These are phyloP conservation scores for Trachemys scripta DNA, from an alignment of 2,113 vertebrate species.

Conservation along the genomic window DNA sequence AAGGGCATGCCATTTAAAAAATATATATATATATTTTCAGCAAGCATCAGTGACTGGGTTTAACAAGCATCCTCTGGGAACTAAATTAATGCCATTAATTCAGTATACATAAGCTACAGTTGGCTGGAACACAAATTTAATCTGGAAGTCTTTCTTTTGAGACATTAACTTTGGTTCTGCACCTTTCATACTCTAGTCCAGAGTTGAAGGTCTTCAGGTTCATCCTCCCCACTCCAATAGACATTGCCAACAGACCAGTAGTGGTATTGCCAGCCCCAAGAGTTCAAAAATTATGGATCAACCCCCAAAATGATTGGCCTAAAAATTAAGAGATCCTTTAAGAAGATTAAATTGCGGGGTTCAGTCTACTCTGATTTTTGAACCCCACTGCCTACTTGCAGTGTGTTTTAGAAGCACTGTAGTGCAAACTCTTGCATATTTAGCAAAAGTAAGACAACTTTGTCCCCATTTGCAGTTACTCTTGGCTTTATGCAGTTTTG, in stretches of 20 bases:
- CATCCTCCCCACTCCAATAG: neutral
- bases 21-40: no score
- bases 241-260: neutral
- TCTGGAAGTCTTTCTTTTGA: neutral
- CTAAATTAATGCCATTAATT: neutral
- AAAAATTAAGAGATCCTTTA: no score
- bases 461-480: no score
- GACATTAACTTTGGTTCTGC: neutral
- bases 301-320: neutral
- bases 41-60: neutral
- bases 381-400: no score
- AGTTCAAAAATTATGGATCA: neutral
- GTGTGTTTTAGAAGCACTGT: no score
- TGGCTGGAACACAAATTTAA: neutral
- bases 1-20: neutral
- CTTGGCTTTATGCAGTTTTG: no score
- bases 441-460: no score
- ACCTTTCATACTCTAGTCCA: neutral
- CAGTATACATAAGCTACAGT: neutral
- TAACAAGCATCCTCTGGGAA: constrained; percentile 1
- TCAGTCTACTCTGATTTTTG: no score
- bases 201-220: neutral
- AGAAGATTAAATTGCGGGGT: no score
- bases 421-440: no score
- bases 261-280: neutral